These are phyloP conservation scores for Numenius arquata DNA, from an alignment of 2,113 vertebrate genomes.

Conservation along the genomic window DNA sequence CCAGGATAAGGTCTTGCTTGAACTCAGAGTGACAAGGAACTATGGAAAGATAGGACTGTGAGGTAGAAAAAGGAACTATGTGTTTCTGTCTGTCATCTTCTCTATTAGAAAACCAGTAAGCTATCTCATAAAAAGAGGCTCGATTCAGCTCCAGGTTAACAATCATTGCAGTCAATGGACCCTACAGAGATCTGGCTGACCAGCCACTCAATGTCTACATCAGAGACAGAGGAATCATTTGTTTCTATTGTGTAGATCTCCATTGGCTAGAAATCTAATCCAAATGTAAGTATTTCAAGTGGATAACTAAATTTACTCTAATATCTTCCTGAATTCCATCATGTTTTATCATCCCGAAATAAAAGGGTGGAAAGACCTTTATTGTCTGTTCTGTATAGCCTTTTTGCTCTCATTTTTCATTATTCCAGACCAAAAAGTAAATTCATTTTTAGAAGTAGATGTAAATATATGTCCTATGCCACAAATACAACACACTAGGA, in stretches of 20 bases:
- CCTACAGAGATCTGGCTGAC: neutral
- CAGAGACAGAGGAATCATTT: neutral
- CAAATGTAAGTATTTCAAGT: neutral
- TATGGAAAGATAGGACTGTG: neutral
- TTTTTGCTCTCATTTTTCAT: neutral
- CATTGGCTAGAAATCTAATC: neutral
- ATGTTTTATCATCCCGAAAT: neutral
- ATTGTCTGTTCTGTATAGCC: neutral
- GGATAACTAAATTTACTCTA: neutral
- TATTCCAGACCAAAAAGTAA: neutral
- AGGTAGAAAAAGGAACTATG: neutral
- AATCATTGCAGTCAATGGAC: accelerated
- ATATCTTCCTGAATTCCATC: neutral
- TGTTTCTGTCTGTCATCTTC: neutral
- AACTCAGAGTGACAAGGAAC: neutral
- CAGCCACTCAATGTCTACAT: neutral
- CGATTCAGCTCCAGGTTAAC: neutral
- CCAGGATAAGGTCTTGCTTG: neutral
- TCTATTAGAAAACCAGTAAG: neutral
- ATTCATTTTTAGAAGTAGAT: neutral
- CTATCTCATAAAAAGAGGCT: neutral
- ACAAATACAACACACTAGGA: neutral
- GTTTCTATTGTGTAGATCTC: neutral
- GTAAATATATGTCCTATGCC: neutral
- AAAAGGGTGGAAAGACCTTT: neutral